Percentiles rank a stretch among this genome's conserved stretches.
These are phyloP conservation scores for Drosophila nigricruria DNA, from an alignment of 2,888 invertebrate genomes.

Conservation along the genomic window DNA sequence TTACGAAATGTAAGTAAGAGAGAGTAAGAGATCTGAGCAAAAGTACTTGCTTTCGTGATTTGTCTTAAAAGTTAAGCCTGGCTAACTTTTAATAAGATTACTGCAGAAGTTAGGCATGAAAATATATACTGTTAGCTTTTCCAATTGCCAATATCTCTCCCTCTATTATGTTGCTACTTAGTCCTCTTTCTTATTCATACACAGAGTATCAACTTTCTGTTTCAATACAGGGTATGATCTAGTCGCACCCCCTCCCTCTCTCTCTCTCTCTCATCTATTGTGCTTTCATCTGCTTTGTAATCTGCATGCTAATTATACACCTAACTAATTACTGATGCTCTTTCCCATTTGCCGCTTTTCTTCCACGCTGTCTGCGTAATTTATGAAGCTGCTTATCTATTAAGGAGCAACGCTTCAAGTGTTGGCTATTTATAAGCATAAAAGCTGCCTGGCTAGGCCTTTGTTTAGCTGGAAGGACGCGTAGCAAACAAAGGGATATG, in stretches of 20 bases:
- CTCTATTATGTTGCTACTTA: neutral
- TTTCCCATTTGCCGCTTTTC: neutral
- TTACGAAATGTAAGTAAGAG: conserved; percentile 6
- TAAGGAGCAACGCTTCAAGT: conserved; percentile 51
- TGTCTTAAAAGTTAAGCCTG: neutral
- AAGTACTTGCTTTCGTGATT: conserved; percentile 5
- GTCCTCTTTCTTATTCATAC: neutral
- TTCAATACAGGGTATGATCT: neutral
- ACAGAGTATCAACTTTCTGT: neutral
- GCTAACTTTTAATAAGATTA: conserved; percentile 6
- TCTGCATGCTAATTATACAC: conserved; percentile 63
- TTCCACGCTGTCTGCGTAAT: conserved; percentile 47
- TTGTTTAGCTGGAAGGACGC: conserved; percentile 1
- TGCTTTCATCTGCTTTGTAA: conserved; percentile 41
- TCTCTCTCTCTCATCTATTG: neutral
- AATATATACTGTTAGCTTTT: neutral
- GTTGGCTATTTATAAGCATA: conserved; percentile 51
- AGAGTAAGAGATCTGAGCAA: neutral
- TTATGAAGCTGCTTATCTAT: conserved; percentile 56
- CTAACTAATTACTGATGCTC: conserved; percentile 51
- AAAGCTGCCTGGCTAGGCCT: conserved; percentile 19
- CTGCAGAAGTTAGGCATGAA: neutral
- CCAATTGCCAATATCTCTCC: neutral
- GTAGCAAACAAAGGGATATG: conserved; percentile 6
- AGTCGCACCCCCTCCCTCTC: neutral